Conservation (phyloP, 2,113 vertebrate genomes). For the Tragulus kanchil region DNA sequence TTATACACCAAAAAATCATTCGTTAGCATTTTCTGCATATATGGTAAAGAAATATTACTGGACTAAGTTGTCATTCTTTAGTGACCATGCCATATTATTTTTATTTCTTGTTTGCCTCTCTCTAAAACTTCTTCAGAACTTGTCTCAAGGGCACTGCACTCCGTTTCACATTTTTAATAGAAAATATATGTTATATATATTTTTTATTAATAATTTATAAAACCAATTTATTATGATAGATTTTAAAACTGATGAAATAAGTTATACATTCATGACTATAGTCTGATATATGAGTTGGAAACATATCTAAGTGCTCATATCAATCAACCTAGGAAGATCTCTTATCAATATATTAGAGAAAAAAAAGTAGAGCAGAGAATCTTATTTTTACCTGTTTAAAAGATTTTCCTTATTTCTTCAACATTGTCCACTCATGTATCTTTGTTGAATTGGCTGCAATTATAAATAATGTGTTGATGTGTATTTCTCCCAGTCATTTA, state of each 20-base stretch:
- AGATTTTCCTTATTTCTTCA: conserved; percentile 6
- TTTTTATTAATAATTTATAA: conserved; percentile 83
- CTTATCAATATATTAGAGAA: conserved; percentile 1
- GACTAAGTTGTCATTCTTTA: not conserved
- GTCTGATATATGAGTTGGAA: conserved; percentile 68
- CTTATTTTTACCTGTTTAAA: not conserved
- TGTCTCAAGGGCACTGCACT: not conserved
- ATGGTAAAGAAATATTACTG: not conserved
- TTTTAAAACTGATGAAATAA: conserved; percentile 77
- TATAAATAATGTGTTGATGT: not conserved
- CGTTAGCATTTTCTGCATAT: not conserved
- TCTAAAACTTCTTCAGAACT: conserved; percentile 22
- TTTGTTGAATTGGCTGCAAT: not conserved
- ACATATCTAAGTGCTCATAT: conserved; percentile 72
- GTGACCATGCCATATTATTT: not conserved
- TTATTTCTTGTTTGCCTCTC: conserved; percentile 3
- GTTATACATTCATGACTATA: conserved; percentile 50
- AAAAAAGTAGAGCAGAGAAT: conserved; percentile 33
- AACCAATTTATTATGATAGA: conserved; percentile 79
- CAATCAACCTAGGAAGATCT: conserved; percentile 63
- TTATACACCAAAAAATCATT: not conserved
- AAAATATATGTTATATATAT: conserved; percentile 61
- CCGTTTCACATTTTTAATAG: conserved; percentile 62
- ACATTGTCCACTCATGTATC: not conserved
- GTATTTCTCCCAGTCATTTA: not conserved